Evolutionary conservation across 2,797 vertebrate genomes (phyloP).

Genomic region (Microhierax caerulescens): DNA sequence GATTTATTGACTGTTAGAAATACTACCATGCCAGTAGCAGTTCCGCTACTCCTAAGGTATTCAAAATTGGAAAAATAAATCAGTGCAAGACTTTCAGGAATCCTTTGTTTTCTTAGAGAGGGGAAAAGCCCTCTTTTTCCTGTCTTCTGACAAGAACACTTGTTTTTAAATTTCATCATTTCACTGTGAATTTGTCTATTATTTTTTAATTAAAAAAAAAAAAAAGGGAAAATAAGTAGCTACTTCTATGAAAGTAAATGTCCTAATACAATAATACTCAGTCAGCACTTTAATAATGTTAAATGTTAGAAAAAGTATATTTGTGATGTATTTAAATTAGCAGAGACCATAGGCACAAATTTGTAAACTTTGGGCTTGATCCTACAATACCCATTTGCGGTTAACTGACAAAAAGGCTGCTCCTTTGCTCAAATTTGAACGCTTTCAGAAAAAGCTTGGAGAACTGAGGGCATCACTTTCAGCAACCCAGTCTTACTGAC

Average conservation of each 20-base stretch:
- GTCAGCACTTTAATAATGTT: neutral
- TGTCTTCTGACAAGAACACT: slow-evolving; percentile 74
- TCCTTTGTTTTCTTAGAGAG: slow-evolving; percentile 76
- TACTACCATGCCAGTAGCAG: slow-evolving; percentile 91
- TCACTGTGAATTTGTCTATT: slow-evolving; percentile 64
- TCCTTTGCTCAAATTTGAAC: neutral
- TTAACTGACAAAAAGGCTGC: neutral
- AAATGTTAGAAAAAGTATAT: neutral
- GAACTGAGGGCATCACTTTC: neutral
- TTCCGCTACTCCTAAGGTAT: slow-evolving; percentile 87
- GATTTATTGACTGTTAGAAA: slow-evolving; percentile 99
- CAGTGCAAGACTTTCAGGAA: slow-evolving; percentile 77
- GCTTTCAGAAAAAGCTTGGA: neutral
- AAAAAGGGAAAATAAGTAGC: neutral
- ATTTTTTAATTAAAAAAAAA: slow-evolving; percentile 47
- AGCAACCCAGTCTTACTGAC: neutral
- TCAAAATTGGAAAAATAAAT: slow-evolving; percentile 90
- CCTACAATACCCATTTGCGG: neutral
- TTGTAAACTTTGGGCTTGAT: neutral
- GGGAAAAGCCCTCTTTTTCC: slow-evolving; percentile 39
- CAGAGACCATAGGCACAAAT: neutral
- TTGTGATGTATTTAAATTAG: neutral
- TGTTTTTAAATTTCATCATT: slow-evolving; percentile 73
- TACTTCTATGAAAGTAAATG: slow-evolving; percentile 26
- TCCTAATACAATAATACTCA: neutral